Evolutionary conservation across 2,888 invertebrate genomes (phyloP).

Genomic region (Drosophila nigricruria): DNA sequence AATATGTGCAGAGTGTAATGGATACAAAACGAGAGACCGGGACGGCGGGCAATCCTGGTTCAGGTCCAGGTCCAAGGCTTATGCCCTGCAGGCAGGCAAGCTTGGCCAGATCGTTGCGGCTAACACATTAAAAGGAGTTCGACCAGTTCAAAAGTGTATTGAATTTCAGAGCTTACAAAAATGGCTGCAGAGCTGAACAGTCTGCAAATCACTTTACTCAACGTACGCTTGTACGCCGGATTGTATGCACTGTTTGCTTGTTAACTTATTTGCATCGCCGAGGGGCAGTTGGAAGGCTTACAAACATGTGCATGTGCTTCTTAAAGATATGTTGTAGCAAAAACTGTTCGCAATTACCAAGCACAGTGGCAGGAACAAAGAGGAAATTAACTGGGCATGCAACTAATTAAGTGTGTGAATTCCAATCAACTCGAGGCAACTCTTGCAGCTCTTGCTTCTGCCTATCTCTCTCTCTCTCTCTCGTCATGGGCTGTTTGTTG

Average conservation of each 20-base stretch:
- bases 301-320: conserved; percentile 33
- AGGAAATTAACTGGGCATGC: conserved; percentile 59
- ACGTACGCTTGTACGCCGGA: background rate
- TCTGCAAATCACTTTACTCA: conserved; percentile 54
- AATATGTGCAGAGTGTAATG: conserved; percentile 60
- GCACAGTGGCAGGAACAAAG: conserved; percentile 40
- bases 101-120: conserved; percentile 44
- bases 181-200: conserved; percentile 40
- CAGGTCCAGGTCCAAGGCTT: background rate
- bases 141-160: conserved; percentile 17
- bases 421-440: conserved; percentile 65
- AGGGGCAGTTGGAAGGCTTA: conserved; percentile 14
- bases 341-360: conserved; percentile 53
- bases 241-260: conserved; percentile 11
- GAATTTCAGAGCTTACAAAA: conserved; percentile 31
- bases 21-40: conserved; percentile 16
- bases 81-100: conserved; percentile 8
- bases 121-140: conserved; percentile 27
- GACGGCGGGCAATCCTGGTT: background rate
- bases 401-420: conserved; percentile 79
- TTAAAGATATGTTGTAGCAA: conserved; percentile 56
- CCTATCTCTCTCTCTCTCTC: conserved; percentile 30
- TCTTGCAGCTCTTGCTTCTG: conserved; percentile 6
- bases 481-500: conserved; percentile 53
- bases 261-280: conserved; percentile 58